Base-by-base conservation (phyloP, 2,797 vertebrate species). In the Lemur catta region DNA sequence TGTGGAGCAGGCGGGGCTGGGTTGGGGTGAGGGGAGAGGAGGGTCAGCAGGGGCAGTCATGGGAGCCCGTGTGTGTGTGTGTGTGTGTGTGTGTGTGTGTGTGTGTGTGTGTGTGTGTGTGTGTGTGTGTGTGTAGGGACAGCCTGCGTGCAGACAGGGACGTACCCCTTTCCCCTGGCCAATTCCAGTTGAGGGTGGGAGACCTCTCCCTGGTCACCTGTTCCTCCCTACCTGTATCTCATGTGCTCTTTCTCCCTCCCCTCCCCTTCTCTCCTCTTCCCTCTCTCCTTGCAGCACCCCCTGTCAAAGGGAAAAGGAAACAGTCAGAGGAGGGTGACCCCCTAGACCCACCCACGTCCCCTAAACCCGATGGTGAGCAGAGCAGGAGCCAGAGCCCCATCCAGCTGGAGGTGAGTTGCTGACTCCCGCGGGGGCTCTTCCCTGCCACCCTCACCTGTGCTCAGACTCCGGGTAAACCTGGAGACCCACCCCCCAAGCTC, bases 241-340 rank as follows among this genome's bases (percentile, higher is more conserved):
- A 94, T 5, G 4, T 26, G 72, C 28, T 11, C 38, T 82, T 43
- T 30, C 22, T 38, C 61, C 22, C 57, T 43, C 20, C 30, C 52
- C 15, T 17, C 1, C 6, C 63, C 17, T 33, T 20, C 6, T 10
- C 2, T 93, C 38, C n/a, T 18, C 46, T 2, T 9, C 67, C 43
- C 63, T 69, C 69, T 75, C 65, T 86, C 48, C 67, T 80, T 69
- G 6, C 95, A 98, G 97, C 98, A 65, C 93, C 97, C 55, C 92
- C 96, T 46, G 65, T 95, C 81, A 98, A 95, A 95, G 97, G 91
- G 84, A 98, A 96, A 72, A 89, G 65, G 88, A 98, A 97, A 24
- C 97, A 74, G 55, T 72, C 89, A 12, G 96, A 96, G 48, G 97
- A 95, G 22, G 71, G 84, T 1, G 88, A 97, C 7, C 24, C 79